Conservation (phyloP, 1,140 invertebrate genomes). For the Cyclargus thomasi region DNA sequence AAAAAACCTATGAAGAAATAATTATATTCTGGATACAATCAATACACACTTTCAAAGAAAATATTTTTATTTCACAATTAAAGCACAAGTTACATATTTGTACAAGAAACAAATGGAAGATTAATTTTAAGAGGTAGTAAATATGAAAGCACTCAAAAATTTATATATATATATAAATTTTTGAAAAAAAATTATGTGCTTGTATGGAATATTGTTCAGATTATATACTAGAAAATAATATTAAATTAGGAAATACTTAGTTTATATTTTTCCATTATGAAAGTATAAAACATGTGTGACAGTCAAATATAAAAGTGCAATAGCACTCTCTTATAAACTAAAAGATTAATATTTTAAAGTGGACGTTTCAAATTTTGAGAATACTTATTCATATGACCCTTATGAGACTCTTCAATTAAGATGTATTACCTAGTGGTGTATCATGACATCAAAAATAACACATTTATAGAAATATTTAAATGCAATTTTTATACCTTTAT, state of each 20-base stretch:
- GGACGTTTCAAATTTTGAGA: neutral
- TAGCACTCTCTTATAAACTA: neutral
- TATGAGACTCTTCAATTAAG: neutral
- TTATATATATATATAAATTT: too few species aligned
- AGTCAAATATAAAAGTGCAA: neutral
- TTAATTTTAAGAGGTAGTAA: conserved; percentile 17
- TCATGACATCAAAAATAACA: neutral
- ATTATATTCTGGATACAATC: conserved; percentile 17
- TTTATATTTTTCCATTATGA: neutral
- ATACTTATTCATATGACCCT: neutral
- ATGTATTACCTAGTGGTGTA: neutral
- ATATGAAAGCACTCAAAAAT: conserved; percentile 17
- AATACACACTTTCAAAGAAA: conserved; percentile 21
- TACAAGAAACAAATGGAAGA: conserved; percentile 12
- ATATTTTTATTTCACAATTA: conserved; percentile 14
- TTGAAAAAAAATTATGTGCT: neutral
- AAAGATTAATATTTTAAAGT: neutral
- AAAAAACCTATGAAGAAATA: conserved; percentile 49
- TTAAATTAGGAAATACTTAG: too few species aligned
- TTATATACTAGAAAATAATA: too few species aligned
- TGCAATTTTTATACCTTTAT: neutral
- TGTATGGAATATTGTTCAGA: neutral
- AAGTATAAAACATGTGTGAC: neutral
- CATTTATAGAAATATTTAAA: neutral
- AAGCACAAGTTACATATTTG: neutral